Percentiles rank a stretch among this genome's conserved stretches.
Conservation (phyloP, 2,113 vertebrate genomes). For the Canis aureus region DNA sequence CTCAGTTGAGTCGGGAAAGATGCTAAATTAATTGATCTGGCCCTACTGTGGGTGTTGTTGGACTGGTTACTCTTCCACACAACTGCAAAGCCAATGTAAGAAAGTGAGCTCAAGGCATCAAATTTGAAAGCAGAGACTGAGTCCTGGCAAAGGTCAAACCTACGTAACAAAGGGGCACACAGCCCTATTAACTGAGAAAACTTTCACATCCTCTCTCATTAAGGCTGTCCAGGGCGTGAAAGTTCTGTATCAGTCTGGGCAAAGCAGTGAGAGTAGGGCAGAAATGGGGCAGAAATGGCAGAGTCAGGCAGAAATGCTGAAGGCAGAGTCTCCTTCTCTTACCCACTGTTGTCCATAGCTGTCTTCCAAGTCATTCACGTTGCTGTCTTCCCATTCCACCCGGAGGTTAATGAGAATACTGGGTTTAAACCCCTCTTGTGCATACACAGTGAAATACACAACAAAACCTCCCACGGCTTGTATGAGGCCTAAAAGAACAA, state of each 20-base stretch:
- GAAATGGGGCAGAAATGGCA: not conserved
- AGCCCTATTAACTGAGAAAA: not conserved
- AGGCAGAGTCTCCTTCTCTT: not conserved
- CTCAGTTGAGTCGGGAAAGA: not conserved
- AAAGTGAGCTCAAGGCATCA: not conserved
- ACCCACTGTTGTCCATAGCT: constrained; percentile 92
- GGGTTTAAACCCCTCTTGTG: constrained; percentile 89
- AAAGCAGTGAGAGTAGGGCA: not conserved
- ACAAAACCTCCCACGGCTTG: constrained; percentile 90
- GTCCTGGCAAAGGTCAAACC: not conserved
- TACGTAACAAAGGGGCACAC: not conserved
- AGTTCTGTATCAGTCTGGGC: not conserved
- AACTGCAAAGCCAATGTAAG: not conserved
- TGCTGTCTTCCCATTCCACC: constrained; percentile 84
- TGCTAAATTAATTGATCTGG: not conserved
- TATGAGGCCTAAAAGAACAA: constrained; percentile 85
- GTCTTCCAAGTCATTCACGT: constrained; percentile 86
- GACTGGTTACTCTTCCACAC: not conserved
- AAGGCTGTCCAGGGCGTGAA: not conserved
- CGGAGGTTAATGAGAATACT: constrained; percentile 82
- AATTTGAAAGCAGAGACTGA: not conserved
- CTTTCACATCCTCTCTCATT: not conserved
- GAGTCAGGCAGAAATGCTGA: too few relatives aligned
- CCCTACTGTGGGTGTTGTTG: not conserved
- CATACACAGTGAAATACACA: constrained; percentile 88